These are phyloP conservation scores for Myotis davidii DNA, from an alignment of 2,113 vertebrate species.

Conservation along the genomic window DNA sequence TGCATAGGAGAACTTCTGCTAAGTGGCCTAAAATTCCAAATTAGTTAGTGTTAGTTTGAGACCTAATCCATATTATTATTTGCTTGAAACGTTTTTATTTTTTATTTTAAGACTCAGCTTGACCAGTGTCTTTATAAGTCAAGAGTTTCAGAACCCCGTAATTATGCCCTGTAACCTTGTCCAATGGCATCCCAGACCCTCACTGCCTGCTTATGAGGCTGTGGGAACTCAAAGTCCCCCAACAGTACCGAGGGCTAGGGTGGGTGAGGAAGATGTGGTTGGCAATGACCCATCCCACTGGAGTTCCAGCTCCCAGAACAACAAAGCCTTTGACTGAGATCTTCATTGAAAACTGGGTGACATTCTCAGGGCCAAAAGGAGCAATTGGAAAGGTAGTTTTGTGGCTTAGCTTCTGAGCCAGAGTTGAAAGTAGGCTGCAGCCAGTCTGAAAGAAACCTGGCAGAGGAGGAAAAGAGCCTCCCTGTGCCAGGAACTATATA, in stretches of 20 bases:
- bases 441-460: conserved; percentile 78
- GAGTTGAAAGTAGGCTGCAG: conserved; percentile 73
- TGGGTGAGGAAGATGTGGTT: conserved; percentile 44
- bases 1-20: background rate
- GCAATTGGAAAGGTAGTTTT: conserved; percentile 79
- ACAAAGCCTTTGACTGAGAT: conserved; percentile 74
- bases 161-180: conserved; percentile 46
- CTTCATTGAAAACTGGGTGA: conserved; percentile 66
- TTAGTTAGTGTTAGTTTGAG: conserved; percentile 48
- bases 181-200: conserved; percentile 6
- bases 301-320: conserved; percentile 75
- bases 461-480: conserved; percentile 55
- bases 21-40: conserved; percentile 49
- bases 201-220: conserved; percentile 16
- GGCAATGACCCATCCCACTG: conserved; percentile 32
- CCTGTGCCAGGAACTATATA: conserved; percentile 61
- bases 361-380: conserved; percentile 74
- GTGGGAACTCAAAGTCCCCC: conserved; percentile 61
- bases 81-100: conserved; percentile 46
- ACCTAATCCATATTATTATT: conserved; percentile 43
- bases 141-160: conserved; percentile 35
- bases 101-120: conserved; percentile 50
- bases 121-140: conserved; percentile 57
- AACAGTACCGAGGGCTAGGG: conserved; percentile 26
- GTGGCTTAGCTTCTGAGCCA: conserved; percentile 78